phyloP scores from a whole-genome alignment of 2,113 vertebrate species.

The Pseudopipra pipra region DNA sequence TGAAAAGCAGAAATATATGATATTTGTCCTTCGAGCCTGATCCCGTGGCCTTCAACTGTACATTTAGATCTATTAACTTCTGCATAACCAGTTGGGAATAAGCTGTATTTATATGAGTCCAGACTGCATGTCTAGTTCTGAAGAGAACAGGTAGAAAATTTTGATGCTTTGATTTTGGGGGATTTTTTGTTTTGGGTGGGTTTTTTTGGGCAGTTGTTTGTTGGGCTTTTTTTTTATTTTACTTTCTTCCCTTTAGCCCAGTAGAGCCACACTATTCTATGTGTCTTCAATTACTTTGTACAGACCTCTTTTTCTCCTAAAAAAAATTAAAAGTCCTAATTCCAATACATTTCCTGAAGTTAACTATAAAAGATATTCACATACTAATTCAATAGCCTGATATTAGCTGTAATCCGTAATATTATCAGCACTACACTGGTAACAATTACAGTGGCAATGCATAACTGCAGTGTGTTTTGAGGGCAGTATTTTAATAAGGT shows the following conservation, averaged over 20 bases:
- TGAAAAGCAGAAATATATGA: not conserved
- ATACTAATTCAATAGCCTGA: slow-evolving; percentile 45
- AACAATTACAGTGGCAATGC: slow-evolving; percentile 51
- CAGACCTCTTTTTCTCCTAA: not conserved
- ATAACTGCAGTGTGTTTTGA: slow-evolving; percentile 37
- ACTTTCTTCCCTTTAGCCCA: not conserved
- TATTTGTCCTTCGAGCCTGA: not conserved
- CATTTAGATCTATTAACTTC: not conserved
- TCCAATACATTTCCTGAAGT: slow-evolving; percentile 49
- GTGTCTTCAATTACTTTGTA: slow-evolving; percentile 38
- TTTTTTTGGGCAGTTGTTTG: not conserved
- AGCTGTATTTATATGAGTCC: not conserved
- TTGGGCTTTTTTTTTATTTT: not conserved
- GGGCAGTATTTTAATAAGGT: slow-evolving; percentile 67
- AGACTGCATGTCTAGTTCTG: not conserved
- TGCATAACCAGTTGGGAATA: not conserved
- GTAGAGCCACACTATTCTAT: not conserved
- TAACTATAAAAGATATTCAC: slow-evolving; percentile 44
- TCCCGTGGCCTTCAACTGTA: not conserved
- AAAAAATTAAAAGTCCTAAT: not conserved
- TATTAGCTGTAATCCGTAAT: slow-evolving; percentile 59
- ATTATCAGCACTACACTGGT: slow-evolving; percentile 41
- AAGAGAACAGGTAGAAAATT: not conserved
- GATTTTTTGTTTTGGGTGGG: not conserved
- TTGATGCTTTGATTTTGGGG: not conserved